phyloP scores from a whole-genome alignment of 2,113 vertebrate genomes.

The Centropus unirufus region DNA sequence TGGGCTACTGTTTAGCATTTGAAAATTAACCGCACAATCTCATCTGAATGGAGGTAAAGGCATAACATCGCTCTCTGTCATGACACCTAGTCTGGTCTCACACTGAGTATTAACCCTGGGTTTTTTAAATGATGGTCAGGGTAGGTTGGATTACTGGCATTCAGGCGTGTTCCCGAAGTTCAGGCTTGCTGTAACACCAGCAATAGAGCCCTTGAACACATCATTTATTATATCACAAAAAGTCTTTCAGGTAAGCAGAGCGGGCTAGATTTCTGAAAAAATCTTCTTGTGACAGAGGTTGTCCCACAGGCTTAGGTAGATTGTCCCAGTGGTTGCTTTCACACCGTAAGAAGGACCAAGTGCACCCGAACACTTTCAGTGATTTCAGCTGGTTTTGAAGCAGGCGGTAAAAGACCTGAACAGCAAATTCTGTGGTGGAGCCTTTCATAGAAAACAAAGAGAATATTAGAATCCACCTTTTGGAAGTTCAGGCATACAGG shows the following conservation, averaged over 20 bases:
- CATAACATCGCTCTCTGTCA: background rate
- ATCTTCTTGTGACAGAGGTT: background rate
- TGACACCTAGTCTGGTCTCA: background rate
- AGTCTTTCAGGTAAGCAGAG: background rate
- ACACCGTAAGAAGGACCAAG: background rate
- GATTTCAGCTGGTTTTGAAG: background rate
- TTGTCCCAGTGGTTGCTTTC: background rate
- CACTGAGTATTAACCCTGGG: background rate
- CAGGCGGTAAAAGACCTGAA: background rate
- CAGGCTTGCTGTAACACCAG: background rate
- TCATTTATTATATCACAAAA: background rate
- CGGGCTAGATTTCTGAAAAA: background rate
- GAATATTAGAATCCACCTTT: background rate
- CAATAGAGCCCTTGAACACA: background rate
- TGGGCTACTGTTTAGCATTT: background rate
- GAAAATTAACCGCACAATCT: background rate
- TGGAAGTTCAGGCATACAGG: background rate
- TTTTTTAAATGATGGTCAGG: background rate
- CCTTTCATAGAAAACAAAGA: background rate
- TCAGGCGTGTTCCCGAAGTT: background rate
- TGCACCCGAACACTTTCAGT: background rate
- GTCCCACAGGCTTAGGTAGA: background rate
- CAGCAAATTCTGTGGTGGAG: background rate
- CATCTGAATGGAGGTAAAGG: background rate
- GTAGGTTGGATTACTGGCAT: background rate